Evolutionary conservation across 2,888 invertebrate genomes (phyloP).

Genomic region (Cerastoderma edule): DNA sequence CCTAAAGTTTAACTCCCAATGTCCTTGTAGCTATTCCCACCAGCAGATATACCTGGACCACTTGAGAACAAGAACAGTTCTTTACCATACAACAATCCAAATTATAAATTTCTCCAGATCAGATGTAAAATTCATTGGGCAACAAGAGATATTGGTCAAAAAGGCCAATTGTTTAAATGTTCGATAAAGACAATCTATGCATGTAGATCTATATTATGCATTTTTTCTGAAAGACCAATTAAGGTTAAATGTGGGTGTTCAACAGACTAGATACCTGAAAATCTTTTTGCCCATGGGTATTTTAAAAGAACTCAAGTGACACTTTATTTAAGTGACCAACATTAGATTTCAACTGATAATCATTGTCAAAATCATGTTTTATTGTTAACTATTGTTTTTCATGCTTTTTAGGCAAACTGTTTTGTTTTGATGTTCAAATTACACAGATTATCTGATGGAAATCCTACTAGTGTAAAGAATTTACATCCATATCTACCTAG

Average conservation of each 20-base stretch:
- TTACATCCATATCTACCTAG: neutral
- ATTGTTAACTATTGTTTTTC: neutral
- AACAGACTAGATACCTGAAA: too few species aligned
- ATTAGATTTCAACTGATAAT: conserved; percentile 18
- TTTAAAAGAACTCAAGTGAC: conserved; percentile 12
- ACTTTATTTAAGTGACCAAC: conserved; percentile 18
- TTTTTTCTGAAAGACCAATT: too few species aligned
- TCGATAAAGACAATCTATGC: too few species aligned
- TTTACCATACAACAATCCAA: too few species aligned
- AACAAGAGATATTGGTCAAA: too few species aligned
- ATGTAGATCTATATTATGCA: too few species aligned
- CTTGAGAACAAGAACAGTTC: too few species aligned
- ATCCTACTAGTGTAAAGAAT: conserved; percentile 8
- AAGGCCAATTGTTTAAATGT: too few species aligned
- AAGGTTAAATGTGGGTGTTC: too few species aligned
- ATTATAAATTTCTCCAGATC: too few species aligned
- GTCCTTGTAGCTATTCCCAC: conserved; percentile 2
- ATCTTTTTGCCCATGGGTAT: neutral
- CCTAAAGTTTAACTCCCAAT: conserved; percentile 21
- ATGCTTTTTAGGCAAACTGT: neutral
- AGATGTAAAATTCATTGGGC: too few species aligned
- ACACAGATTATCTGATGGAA: conserved; percentile 1
- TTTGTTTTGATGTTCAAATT: conserved; percentile 24
- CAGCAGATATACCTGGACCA: too few species aligned
- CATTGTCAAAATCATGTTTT: conserved; percentile 13